Evolutionary conservation across 2,888 invertebrate species (phyloP), one percentile per base, ranked within the genome.

Genomic region (Alsophila aescularia): DNA sequence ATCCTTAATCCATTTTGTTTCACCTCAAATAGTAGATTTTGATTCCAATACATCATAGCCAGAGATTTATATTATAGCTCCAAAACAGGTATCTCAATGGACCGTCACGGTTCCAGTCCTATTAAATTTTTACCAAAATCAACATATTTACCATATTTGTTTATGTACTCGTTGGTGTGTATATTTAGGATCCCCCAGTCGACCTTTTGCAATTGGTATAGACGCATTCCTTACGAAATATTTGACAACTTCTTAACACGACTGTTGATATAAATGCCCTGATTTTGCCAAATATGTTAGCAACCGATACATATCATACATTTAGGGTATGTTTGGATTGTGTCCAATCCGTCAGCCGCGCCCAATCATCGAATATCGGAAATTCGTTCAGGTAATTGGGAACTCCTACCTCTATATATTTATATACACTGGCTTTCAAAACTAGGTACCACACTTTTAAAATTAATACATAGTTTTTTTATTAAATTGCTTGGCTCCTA

Each of bases 331-430:
- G 29, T 29, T 29, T 29, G 21, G 6, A 21, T 21, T 43, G 48
- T 43, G 54, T 21, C 24, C 34, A 24, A 35, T 34, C 31, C 29
- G 5, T 10, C n/a, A 31, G 47, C 35, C 53, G 27, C 39, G 24
- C 50, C 54, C 44, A 18, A 31, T 12, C 29, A 13, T 49, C 57
- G 66, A 73, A 64, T 72, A 76, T 74, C 60, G 75, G 66, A 69
- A 74, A 76, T 80, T 75, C 74, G 79, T 79, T 72, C 70, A 36
- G 60, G 60, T 78, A 74, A 79, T 80, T 79, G 73, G 67, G 58
- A 66, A 64, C 63, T 49, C 35, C 34, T 35, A 14, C 14, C 15
- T n/a, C 5, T 15, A 6, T 24, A 12, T 35, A 10, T 13, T 29
- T 12, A 10, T 8, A 9, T 37, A 32, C n/a, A n/a, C n/a, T n/a